Evolutionary conservation across 1,140 invertebrate genomes (phyloP).

Genomic region (Nixonia krombeini): DNA sequence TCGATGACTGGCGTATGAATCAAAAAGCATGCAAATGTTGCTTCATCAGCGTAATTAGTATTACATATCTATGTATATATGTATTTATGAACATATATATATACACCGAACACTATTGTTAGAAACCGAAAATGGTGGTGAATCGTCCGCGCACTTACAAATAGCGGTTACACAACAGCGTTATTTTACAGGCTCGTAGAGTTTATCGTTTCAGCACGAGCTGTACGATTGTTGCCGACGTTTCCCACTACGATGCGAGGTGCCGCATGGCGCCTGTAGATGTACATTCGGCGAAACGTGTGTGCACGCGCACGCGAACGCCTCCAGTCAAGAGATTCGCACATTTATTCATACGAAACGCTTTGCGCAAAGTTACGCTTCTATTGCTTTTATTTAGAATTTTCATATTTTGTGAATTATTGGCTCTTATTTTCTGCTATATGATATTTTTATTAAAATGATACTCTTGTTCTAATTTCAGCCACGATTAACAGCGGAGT

Average conservation of each 20-base stretch:
- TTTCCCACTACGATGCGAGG: background rate
- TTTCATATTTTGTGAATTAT: too few relatives aligned
- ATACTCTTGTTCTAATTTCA: slow-evolving; percentile 14
- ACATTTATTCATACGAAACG: too few relatives aligned
- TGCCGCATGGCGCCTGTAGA: background rate
- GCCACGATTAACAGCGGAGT: slow-evolving; percentile 14
- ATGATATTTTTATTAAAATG: background rate
- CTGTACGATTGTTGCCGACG: slow-evolving; percentile 3
- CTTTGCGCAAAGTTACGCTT: too few relatives aligned
- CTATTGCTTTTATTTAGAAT: too few relatives aligned
- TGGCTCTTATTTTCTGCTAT: too few relatives aligned
- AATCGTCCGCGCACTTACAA: slow-evolving; percentile 1
- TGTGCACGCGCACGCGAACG: too few relatives aligned
- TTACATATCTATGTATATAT: too few relatives aligned
- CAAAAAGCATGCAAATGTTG: too few relatives aligned
- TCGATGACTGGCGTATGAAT: too few relatives aligned
- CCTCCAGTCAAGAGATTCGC: too few relatives aligned
- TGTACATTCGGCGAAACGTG: too few relatives aligned
- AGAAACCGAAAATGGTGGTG: slow-evolving; percentile 9
- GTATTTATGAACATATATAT: too few relatives aligned
- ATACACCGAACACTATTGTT: slow-evolving; percentile 1
- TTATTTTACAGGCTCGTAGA: slow-evolving; percentile 14
- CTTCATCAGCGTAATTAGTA: background rate
- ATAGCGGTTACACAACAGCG: slow-evolving; percentile 1
- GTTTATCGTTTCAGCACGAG: slow-evolving; percentile 22